Conservation (phyloP, 2,113 vertebrate genomes). For the Gavia stellata region DNA sequence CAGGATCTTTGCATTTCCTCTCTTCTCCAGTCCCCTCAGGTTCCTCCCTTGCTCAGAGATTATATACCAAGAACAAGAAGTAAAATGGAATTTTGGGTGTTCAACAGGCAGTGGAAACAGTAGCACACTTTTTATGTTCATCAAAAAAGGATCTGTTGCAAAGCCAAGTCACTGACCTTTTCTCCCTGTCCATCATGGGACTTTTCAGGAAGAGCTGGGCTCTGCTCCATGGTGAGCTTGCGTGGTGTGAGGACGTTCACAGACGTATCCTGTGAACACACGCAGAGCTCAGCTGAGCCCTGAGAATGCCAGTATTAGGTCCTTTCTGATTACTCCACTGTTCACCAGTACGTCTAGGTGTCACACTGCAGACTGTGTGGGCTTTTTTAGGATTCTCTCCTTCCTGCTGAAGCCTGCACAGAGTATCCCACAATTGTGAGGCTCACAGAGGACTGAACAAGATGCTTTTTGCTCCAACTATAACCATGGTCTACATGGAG, state of each 20-base stretch:
- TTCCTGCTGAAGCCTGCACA: not conserved
- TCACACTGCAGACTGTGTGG: not conserved
- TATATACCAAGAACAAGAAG: not conserved
- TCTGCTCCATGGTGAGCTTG: not conserved
- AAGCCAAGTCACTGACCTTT: not conserved
- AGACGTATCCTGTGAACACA: not conserved
- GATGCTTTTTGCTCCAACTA: not conserved
- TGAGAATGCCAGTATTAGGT: accelerated
- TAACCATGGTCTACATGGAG: not conserved
- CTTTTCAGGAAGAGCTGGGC: not conserved
- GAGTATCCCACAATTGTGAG: not conserved
- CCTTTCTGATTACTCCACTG: not conserved
- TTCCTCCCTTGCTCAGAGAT: not conserved
- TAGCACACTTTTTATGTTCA: not conserved
- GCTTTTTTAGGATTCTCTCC: not conserved
- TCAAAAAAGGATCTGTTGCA: not conserved
- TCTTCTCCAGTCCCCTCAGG: not conserved
- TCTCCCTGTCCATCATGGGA: not conserved
- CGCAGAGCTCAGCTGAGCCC: not conserved
- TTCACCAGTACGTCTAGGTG: not conserved
- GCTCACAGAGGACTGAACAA: not conserved
- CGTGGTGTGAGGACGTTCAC: not conserved
- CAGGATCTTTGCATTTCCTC: not conserved
- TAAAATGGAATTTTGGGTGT: not conserved
- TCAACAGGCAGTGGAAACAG: not conserved